Evolutionary conservation across 2,113 vertebrate species (phyloP).

Genomic region (Hymenochirus boettgeri): DNA sequence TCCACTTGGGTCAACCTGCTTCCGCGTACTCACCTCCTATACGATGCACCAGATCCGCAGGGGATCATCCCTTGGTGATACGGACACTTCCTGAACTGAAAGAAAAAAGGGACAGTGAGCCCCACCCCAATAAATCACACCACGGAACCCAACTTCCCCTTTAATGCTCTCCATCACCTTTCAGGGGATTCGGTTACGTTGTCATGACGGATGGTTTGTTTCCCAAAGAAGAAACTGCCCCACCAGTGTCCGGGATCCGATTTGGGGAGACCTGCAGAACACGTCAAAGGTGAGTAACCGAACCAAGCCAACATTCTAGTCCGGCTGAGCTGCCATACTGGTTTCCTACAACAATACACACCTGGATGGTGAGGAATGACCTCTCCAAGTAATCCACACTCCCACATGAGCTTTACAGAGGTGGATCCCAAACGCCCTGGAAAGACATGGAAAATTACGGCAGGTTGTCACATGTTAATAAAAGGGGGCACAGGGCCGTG

Average conservation of each 20-base stretch:
- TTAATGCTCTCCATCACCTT: too few relatives aligned
- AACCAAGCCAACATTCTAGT: background rate
- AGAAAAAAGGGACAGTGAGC: background rate
- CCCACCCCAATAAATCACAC: slow-evolving; percentile 42
- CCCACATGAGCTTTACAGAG: slow-evolving; percentile 87
- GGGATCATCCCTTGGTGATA: slow-evolving; percentile 60
- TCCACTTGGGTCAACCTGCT: slow-evolving; percentile 63
- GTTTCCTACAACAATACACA: slow-evolving; percentile 45
- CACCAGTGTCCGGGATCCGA: slow-evolving; percentile 91
- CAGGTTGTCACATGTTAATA: too few relatives aligned
- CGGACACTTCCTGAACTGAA: slow-evolving; percentile 60
- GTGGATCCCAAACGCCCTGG: slow-evolving; percentile 89
- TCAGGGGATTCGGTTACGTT: slow-evolving; percentile 78
- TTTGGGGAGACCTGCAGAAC: slow-evolving; percentile 77
- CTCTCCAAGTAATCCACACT: slow-evolving; percentile 83
- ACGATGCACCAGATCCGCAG: slow-evolving; percentile 65
- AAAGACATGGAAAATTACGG: slow-evolving; percentile 29
- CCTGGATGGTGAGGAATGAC: slow-evolving; percentile 84
- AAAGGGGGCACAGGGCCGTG: too few relatives aligned
- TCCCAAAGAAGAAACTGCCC: slow-evolving; percentile 92
- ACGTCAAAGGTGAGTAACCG: background rate
- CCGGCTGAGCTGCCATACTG: too few relatives aligned
- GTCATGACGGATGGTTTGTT: slow-evolving; percentile 76
- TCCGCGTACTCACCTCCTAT: slow-evolving; percentile 62
- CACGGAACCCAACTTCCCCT: too few relatives aligned